A percentile compares a stretch with the other conserved stretches of the same genome.
Conservation (phyloP, 2,113 vertebrate species). For the Parus major region DNA sequence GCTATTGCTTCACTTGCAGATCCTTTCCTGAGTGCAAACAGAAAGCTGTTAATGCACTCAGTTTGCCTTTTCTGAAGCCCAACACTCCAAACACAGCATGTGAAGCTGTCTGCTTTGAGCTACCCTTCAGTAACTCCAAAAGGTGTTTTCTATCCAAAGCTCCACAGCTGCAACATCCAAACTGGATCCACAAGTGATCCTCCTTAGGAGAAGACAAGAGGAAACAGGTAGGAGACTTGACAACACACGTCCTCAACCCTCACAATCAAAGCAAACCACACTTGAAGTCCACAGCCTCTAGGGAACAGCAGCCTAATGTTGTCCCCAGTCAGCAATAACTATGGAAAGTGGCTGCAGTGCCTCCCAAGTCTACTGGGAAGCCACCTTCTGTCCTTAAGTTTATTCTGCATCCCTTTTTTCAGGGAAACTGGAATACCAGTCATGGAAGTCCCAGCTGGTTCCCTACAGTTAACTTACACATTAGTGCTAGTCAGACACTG, state of each 20-base stretch:
- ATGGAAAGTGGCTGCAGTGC: neutral
- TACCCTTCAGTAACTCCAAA: neutral
- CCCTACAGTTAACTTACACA: neutral
- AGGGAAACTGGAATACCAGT: neutral
- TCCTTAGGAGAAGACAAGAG: neutral
- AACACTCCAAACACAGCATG: neutral
- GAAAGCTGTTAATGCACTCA: neutral
- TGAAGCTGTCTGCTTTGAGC: neutral
- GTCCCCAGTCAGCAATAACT: neutral
- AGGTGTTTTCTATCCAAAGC: neutral
- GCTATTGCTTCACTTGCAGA: neutral
- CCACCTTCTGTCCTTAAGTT: neutral
- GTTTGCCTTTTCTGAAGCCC: neutral
- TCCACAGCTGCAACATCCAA: neutral
- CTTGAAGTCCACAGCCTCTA: rapidly evolving
- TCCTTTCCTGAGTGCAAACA: neutral
- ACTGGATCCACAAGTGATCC: neutral
- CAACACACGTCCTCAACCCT: neutral
- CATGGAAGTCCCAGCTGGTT: neutral
- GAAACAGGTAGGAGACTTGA: neutral
- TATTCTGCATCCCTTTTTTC: neutral
- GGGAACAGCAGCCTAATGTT: neutral
- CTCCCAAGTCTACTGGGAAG: neutral
- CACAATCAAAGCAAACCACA: neutral
- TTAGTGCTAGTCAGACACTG: neutral